Evolutionary conservation across 2,888 invertebrate species (phyloP).

Genomic region (Syrista parreyssii): DNA sequence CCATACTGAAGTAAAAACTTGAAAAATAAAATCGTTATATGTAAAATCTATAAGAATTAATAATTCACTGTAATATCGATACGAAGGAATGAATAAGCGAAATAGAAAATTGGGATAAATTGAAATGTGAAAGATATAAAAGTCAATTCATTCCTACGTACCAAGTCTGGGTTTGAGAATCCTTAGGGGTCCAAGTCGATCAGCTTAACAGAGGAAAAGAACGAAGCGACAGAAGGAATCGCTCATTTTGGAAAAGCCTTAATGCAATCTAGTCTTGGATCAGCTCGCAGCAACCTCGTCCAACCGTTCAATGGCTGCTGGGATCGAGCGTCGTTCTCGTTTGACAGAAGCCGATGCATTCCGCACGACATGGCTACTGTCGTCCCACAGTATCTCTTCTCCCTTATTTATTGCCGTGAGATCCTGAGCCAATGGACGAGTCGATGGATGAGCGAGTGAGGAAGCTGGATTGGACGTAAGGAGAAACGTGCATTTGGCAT

Average conservation of each 20-base stretch:
- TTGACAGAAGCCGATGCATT: constrained; percentile 63
- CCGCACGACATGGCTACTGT: constrained; percentile 59
- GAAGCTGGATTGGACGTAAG: constrained; percentile 15
- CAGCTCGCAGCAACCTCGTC: constrained; percentile 35
- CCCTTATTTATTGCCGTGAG: constrained; percentile 60
- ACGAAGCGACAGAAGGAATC: constrained; percentile 28
- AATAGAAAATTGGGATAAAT: no score
- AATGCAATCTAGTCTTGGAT: constrained; percentile 59
- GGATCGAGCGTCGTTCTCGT: constrained; percentile 38
- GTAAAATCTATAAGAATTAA: no score
- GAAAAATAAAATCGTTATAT: no score
- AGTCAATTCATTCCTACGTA: not conserved
- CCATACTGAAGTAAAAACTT: no score
- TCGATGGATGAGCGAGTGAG: constrained; percentile 19
- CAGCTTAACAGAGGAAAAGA: not conserved
- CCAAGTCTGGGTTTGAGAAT: constrained; percentile 47
- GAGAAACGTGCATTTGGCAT: constrained; percentile 50
- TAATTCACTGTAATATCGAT: no score
- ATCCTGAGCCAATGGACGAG: constrained; percentile 47
- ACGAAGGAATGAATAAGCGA: no score
- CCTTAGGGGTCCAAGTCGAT: constrained; percentile 38
- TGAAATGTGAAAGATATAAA: not conserved
- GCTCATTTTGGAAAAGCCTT: constrained; percentile 62
- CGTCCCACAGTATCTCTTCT: constrained; percentile 53
- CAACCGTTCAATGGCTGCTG: constrained; percentile 35